A percentile compares a stretch with the other conserved stretches of the same genome.
phyloP scores from a whole-genome alignment of 2,888 invertebrate species.

The Clepsis dumicolana region DNA sequence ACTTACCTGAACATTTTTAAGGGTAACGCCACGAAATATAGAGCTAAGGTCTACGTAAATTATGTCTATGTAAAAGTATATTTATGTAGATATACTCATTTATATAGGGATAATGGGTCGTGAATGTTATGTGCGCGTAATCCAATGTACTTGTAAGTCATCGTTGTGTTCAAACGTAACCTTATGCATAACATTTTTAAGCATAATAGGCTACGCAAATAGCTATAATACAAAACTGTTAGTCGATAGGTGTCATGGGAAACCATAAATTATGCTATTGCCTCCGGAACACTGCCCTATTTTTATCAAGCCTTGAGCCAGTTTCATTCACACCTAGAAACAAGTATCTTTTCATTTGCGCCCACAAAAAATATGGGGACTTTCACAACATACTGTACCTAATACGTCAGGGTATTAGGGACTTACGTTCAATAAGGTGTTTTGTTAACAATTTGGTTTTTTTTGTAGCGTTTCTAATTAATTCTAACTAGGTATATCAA shows the following conservation, averaged over 20 bases:
- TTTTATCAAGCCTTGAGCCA: constrained; percentile 19
- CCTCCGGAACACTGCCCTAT: constrained; percentile 13
- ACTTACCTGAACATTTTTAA: too few relatives aligned
- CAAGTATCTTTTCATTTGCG: not conserved
- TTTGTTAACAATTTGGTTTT: too few relatives aligned
- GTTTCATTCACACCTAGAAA: constrained; percentile 14
- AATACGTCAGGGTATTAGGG: too few relatives aligned
- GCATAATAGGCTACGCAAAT: not conserved
- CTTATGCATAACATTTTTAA: not conserved
- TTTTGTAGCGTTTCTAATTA: too few relatives aligned
- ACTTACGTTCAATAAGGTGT: not conserved
- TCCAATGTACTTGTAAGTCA: constrained; percentile 72
- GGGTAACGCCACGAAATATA: too few relatives aligned
- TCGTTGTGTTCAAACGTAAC: constrained; percentile 52
- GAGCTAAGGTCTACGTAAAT: too few relatives aligned
- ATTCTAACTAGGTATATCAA: not conserved
- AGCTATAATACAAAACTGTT: not conserved
- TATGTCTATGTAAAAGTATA: not conserved
- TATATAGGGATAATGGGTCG: not conserved
- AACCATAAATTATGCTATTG: constrained; percentile 11
- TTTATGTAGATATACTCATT: not conserved
- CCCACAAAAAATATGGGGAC: not conserved
- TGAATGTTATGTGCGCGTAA: constrained; percentile 51
- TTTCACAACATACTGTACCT: too few relatives aligned
- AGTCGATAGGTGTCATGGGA: constrained; percentile 7